phyloP scores from a whole-genome alignment of 2,888 invertebrate species.

The Oscheius myriophilus region DNA sequence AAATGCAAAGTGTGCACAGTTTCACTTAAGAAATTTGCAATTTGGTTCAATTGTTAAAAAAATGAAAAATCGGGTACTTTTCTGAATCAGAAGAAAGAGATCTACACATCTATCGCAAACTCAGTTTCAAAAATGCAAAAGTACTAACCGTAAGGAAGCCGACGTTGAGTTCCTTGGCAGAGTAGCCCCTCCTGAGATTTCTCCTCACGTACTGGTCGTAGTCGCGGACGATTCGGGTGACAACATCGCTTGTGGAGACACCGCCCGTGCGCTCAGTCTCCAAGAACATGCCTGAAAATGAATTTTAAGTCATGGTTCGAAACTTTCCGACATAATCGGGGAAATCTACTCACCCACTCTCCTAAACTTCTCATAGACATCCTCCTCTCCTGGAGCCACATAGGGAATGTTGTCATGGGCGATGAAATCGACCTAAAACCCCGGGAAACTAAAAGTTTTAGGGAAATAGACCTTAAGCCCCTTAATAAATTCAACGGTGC shows the following conservation, averaged over 20 bases:
- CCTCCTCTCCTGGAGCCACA: constrained; percentile 80
- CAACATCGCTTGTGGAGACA: constrained; percentile 98
- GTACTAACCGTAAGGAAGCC: constrained; percentile 82
- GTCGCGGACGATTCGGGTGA: constrained; percentile 90
- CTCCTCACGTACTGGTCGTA: constrained; percentile 96
- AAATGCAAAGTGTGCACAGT: too few relatives aligned
- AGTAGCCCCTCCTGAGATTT: constrained; percentile 94
- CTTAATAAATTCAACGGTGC: constrained; percentile 87
- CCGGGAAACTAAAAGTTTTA: too few relatives aligned
- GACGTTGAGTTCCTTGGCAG: constrained; percentile 96
- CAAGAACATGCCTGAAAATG: constrained; percentile 82
- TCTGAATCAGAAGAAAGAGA: too few relatives aligned
- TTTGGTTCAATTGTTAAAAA: too few relatives aligned
- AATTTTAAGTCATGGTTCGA: too few relatives aligned
- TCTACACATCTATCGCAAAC: too few relatives aligned
- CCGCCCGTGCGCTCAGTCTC: constrained; percentile 80
- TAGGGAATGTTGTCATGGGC: constrained; percentile 99
- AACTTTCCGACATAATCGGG: background rate
- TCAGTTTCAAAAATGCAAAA: constrained; percentile 2
- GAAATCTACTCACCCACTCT: constrained; percentile 76
- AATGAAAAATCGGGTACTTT: too few relatives aligned
- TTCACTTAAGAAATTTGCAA: too few relatives aligned
- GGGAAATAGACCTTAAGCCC: constrained; percentile 81
- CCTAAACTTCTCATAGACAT: constrained; percentile 86
- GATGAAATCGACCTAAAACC: constrained; percentile 88